Base-by-base conservation (phyloP, 2,113 vertebrate species). In the Steatornis caripensis region DNA sequence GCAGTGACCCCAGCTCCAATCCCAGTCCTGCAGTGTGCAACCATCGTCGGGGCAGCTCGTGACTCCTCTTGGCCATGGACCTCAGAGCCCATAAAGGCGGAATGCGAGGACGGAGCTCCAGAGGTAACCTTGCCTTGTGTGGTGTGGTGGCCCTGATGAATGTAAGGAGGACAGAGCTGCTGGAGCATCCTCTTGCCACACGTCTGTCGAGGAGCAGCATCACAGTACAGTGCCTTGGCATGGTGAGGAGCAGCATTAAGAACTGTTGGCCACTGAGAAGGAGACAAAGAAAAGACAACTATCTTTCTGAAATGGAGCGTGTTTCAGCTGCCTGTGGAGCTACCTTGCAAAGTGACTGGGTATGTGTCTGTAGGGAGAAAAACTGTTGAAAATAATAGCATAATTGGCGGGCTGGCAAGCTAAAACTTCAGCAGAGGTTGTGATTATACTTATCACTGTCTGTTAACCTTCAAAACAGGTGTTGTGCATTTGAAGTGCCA, bases 401-500 rank as follows among this genome's bases (percentile, higher is more conserved):
- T 48, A 87, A 84, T 58, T 74, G 76, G 7, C 61, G 88, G 89
- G 54, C 90, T 93, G 93, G 76, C 88, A 91, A 49, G 66, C 54
- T 78, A 70, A 78, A 94, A 70, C 92, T 92, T 81, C 90, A 94
- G 92, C 83, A 84, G 90, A 70, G 86, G 53, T 76, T 79, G 90
- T 78, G 79, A 76, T 93, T 88, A 78, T 89, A 71, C 80, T 92
- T 95, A 95, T 95, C 96, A 81, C 92, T 94, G 30, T 93, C 90
- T 81, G 88, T 95, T 95, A 96, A 90, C 94, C 94, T 95, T 90
- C 96, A 72, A 80, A 96, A 91, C 96, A 97, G 95, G 96, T 97
- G 96, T 2, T 51, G 69, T 43, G 86, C 0, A 0, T 71, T 77
- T 64, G 53, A 84, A 79, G 92, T 78, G 92, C 96, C 95, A 95